Percentiles rank a stretch among this genome's conserved stretches.
phyloP scores from a whole-genome alignment of 2,113 vertebrate genomes.

The Vulpes lagopus region DNA sequence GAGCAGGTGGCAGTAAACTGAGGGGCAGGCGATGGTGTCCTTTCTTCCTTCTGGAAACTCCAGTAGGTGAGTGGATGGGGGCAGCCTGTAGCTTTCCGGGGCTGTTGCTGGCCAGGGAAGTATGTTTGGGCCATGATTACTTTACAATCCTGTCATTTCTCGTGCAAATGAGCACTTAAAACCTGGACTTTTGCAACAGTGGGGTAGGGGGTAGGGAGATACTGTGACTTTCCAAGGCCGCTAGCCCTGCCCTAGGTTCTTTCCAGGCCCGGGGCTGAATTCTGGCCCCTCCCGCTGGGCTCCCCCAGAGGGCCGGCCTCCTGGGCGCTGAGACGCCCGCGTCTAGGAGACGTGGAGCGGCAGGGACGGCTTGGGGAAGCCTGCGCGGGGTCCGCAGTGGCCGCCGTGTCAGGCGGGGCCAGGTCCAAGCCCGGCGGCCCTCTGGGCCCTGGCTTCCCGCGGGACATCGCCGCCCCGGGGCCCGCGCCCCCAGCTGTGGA shows the following conservation, averaged over 20 bases:
- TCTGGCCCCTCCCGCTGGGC: fast-evolving
- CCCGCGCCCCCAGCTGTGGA: not conserved
- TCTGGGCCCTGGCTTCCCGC: not conserved
- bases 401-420: not conserved
- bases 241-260: not conserved
- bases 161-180: not conserved
- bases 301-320: not conserved
- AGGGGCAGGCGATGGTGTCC: not conserved
- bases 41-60: not conserved
- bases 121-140: not conserved
- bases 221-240: not conserved
- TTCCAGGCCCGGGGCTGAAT: fast-evolving
- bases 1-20: not conserved
- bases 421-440: not conserved
- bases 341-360: too few relatives aligned
- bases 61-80: too few relatives aligned
- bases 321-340: not conserved
- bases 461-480: not conserved
- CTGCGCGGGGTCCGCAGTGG: not conserved
- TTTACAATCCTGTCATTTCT: not conserved
- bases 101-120: not conserved
- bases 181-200: not conserved
- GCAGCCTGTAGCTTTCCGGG: not conserved
- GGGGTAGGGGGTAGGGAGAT: not conserved
- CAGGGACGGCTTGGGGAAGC: not conserved